Evolutionary conservation across 2,888 invertebrate species (phyloP), one percentile per base, ranked within the genome.

Genomic region (Stenchaetothrips biformis): DNA sequence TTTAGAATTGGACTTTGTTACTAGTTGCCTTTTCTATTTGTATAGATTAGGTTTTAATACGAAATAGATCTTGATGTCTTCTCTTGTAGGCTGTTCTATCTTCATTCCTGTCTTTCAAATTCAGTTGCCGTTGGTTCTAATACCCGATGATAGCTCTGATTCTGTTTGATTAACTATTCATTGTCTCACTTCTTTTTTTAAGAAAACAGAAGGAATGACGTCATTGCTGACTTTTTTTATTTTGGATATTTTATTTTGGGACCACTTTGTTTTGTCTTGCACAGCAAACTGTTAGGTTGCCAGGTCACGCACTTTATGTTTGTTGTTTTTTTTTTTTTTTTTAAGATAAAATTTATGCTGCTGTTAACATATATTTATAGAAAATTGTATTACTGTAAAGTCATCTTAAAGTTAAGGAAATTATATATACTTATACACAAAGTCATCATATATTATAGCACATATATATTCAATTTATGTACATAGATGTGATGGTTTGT

Each of bases 381-480:
- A 37, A 37, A 37, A 74, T 74, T 25, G 67, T 74, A 74, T 25
- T 74, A 37, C 37, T 37, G 11, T 74, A 74, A 74, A 37, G 25
- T 21, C 21, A 74, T 74, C 11, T 74, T 8, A 11, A 74, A 21
- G 9, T 74, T 74, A 21, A 74, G 67, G 67, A 25, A 25, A 74
- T 25, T 25, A 25, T 74, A 74, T 74, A 25, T 7, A 67, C 7
- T 11, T 74, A 74, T 74, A 25, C 21, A 67, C 7, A 74, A 21
- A 74, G 67, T 74, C 67, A 74, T 74, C 67, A 74, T 74, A 74
- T 25, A 74, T 25, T 74, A 25, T 74, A 74, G 67, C 67, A 74
- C 67, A 9, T 25, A 21, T 74, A 74, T 59, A 37, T 59, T 59
- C 16, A 59, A 59, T 18, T 18, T 59, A 59, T 59, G 18, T 13